Percentiles rank a stretch among this genome's conserved stretches.
Evolutionary conservation across 2,888 invertebrate species (phyloP).

Genomic region (Netelia inedita): DNA sequence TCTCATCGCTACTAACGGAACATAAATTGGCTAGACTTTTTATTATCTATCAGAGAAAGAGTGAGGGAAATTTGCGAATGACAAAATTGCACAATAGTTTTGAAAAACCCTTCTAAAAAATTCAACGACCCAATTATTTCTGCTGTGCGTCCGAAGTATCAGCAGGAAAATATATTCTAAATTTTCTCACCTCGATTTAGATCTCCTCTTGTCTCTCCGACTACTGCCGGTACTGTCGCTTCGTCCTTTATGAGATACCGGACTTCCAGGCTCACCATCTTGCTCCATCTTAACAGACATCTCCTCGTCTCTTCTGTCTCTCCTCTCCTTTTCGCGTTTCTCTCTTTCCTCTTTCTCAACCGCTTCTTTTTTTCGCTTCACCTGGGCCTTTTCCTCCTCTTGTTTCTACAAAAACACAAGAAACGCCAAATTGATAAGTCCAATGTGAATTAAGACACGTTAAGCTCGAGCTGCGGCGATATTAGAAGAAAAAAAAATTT

Average conservation of each 20-base stretch:
- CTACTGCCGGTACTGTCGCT: conserved; percentile 81
- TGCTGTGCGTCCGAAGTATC: too few species aligned
- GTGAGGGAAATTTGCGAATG: too few species aligned
- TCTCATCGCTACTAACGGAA: too few species aligned
- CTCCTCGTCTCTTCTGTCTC: conserved; percentile 84
- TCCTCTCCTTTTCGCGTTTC: conserved; percentile 86
- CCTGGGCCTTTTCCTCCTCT: conserved; percentile 90
- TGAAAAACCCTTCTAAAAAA: too few species aligned
- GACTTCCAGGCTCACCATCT: conserved; percentile 81
- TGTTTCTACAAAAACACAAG: conserved; percentile 89
- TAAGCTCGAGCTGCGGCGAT: conserved; percentile 72
- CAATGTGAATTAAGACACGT: conserved; percentile 62
- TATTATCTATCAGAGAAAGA: too few species aligned
- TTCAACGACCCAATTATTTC: too few species aligned
- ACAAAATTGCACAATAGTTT: too few species aligned
- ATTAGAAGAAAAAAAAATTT: conserved; percentile 48
- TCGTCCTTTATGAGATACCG: conserved; percentile 80
- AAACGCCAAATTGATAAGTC: conserved; percentile 64
- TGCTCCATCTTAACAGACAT: conserved; percentile 84
- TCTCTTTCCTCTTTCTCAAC: conserved; percentile 88
- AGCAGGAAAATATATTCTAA: neutral
- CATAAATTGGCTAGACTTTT: too few species aligned
- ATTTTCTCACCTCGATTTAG: conserved; percentile 85
- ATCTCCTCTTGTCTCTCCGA: conserved; percentile 84
- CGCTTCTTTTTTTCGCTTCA: conserved; percentile 88